Evolutionary conservation across 2,888 invertebrate species (phyloP).

Genomic region (Xanthia togata): DNA sequence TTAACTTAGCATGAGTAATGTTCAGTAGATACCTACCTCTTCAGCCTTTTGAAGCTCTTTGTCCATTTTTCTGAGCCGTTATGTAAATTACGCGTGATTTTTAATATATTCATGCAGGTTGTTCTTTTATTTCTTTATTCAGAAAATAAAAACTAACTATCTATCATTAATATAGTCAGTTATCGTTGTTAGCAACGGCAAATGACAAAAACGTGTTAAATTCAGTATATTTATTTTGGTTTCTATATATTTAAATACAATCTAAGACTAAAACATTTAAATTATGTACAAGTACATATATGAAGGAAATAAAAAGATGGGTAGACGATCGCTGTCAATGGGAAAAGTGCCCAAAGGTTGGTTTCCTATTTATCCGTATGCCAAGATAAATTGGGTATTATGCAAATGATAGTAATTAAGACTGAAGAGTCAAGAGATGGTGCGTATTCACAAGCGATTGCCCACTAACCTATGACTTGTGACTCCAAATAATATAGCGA

Average conservation of each 20-base stretch:
- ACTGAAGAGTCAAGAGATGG: slow-evolving; percentile 8
- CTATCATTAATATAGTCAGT: too few species aligned
- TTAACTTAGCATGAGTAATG: too few species aligned
- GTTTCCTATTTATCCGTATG: not conserved
- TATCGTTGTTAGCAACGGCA: not conserved
- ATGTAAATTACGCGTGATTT: not conserved
- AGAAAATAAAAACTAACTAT: not conserved
- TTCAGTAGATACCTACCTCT: too few species aligned
- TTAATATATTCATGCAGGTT: not conserved
- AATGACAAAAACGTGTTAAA: not conserved
- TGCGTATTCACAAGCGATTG: slow-evolving; percentile 13
- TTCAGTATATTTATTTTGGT: not conserved
- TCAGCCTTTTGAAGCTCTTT: too few species aligned
- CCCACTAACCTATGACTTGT: slow-evolving; percentile 42
- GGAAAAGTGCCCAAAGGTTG: too few species aligned
- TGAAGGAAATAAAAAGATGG: too few species aligned
- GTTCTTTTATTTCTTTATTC: not conserved
- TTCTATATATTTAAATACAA: too few species aligned
- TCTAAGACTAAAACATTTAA: too few species aligned
- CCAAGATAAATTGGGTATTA: slow-evolving; percentile 16
- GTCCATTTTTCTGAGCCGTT: not conserved
- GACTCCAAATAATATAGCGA: slow-evolving; percentile 12
- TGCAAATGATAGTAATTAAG: slow-evolving; percentile 20
- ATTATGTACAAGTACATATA: too few species aligned
- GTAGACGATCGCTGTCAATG: too few species aligned